Evolutionary conservation across 2,113 vertebrate genomes (phyloP).

Genomic region (Polypterus senegalus): DNA sequence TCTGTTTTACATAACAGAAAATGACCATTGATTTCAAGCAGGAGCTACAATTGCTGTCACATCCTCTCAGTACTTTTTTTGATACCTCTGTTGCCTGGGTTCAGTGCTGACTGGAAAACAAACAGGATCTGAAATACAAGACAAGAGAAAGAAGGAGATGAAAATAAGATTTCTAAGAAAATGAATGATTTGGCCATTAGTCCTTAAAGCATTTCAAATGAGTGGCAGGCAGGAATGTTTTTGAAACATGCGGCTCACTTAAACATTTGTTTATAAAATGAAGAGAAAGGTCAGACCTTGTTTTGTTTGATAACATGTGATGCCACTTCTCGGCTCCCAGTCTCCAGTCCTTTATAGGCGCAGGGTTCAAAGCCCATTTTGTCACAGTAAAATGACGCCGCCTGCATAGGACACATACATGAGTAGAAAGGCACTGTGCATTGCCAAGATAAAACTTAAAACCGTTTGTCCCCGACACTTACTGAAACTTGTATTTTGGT

Average conservation of each 20-base stretch:
- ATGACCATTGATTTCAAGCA: too few species aligned
- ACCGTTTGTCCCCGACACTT: neutral
- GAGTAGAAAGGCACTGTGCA: neutral
- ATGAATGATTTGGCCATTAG: neutral
- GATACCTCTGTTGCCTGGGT: constrained; percentile 55
- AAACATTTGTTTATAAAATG: too few species aligned
- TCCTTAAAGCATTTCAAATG: neutral
- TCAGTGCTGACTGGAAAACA: constrained; percentile 51
- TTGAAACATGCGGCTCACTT: neutral
- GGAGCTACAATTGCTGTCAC: too few species aligned
- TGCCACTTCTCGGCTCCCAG: constrained; percentile 49
- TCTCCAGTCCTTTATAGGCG: constrained; percentile 64
- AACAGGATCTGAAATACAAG: constrained; percentile 46
- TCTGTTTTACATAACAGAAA: too few species aligned
- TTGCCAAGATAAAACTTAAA: neutral
- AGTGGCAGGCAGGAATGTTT: neutral
- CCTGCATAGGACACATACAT: constrained; percentile 28
- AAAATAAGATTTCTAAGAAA: too few species aligned
- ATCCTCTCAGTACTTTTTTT: too few species aligned
- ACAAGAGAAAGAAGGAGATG: too few species aligned
- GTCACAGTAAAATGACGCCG: constrained; percentile 56
- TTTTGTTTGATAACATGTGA: constrained; percentile 57
- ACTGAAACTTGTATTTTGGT: too few species aligned
- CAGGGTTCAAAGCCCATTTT: constrained; percentile 62
- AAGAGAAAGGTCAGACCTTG: constrained; percentile 37